Evolutionary conservation across 2,797 vertebrate genomes (phyloP), one percentile per base, ranked within the genome.

Genomic region (Chiropotes sagulatus): DNA sequence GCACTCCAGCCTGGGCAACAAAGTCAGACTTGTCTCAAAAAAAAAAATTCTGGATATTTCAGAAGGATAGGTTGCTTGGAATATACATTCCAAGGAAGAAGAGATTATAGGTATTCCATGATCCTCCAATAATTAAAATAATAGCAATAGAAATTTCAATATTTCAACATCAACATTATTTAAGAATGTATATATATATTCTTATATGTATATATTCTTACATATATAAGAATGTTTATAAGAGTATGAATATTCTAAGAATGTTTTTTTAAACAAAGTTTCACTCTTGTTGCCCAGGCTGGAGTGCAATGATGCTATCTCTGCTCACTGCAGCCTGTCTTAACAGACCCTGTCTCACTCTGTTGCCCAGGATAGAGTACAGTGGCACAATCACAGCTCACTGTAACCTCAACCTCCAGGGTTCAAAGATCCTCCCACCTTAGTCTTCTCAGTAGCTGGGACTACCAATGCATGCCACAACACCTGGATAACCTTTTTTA

Each of bases 21-120:
- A 54, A 22, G 52, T 54, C 52, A 54, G 52, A 54, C 52, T 22
- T 54, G 52, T 54, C 20, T 54, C 7, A 54, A 52, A 52, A 54
- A 54, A 50, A 54, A 54, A 54, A 54, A 88, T 39, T 80, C 26
- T 93, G 67, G 28, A 58, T 85, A 94, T 85, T 94, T 93, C 57
- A 88, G 26, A 94, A 84, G 24, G 22, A 5, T 88, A 70, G 54
- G 9, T 30, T 50, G 30, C 28, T 44, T 80, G 36, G 97, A 96
- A 90, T 93, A 96, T 28, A 72, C 5, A 82, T 57, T 91, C 93
- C 76, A 95, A 94, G 58, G 33, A 76, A 89, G 30, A 87, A 95
- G 61, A 84, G 41, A 70, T 78, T 92, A 88, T 0, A 64, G 44
- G 28, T 76, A 30, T 75, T 93, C 89, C 26, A 10, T 72, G 36